A percentile compares a stretch with the other conserved stretches of the same genome.
phyloP scores from a whole-genome alignment of 2,113 vertebrate species.

The Synodontis membranacea region DNA sequence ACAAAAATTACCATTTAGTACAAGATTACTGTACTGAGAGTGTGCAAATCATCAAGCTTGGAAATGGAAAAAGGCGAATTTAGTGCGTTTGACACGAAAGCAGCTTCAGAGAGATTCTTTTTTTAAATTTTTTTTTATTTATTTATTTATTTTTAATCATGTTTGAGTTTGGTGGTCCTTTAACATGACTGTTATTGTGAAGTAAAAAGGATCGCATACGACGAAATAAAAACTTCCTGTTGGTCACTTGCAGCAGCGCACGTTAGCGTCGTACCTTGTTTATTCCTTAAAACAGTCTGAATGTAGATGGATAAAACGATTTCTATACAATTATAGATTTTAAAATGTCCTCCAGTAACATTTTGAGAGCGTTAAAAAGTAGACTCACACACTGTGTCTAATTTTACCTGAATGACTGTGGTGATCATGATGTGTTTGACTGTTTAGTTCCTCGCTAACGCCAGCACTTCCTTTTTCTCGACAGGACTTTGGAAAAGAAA shows the following conservation, averaged over 20 bases:
- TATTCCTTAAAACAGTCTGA: background rate
- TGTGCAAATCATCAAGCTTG: no score
- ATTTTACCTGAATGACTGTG: background rate
- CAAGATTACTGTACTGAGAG: no score
- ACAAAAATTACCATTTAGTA: background rate
- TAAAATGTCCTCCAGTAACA: no score
- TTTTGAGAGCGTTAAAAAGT: no score
- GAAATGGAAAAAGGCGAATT: background rate
- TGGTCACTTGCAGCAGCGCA: background rate
- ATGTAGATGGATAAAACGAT: background rate
- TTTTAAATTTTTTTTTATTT: no score
- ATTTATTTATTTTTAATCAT: no score
- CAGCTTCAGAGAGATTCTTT: no score
- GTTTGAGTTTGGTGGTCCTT: background rate
- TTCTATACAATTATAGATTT: background rate
- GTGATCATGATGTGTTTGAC: background rate
- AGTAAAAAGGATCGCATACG: background rate
- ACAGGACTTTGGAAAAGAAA: conserved; percentile 98
- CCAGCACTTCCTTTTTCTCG: conserved; percentile 5
- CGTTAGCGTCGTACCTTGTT: no score
- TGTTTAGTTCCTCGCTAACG: background rate
- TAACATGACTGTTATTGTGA: background rate
- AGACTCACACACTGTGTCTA: background rate
- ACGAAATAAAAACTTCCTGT: background rate
- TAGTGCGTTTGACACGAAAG: background rate